Conservation (phyloP, 2,888 invertebrate genomes). For the Watsonalla cultraria region DNA sequence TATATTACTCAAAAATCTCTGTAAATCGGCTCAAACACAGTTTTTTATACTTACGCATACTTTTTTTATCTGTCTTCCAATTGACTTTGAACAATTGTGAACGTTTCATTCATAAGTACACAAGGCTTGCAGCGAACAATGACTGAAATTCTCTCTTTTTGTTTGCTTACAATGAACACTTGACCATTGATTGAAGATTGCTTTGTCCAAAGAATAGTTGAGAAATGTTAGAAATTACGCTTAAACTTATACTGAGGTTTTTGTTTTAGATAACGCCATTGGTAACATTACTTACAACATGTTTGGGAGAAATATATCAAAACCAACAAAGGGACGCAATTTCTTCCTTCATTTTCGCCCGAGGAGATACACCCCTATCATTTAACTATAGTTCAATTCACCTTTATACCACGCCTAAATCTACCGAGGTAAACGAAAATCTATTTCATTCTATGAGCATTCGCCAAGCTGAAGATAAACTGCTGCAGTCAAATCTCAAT, state of each 20-base stretch:
- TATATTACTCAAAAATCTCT: too few relatives aligned
- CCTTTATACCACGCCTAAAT: slow-evolving; percentile 17
- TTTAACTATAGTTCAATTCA: slow-evolving; percentile 28
- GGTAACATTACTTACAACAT: slow-evolving; percentile 17
- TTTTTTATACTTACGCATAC: too few relatives aligned
- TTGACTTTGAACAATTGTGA: too few relatives aligned
- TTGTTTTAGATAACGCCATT: slow-evolving; percentile 25
- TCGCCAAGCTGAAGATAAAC: neutral
- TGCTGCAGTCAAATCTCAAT: neutral
- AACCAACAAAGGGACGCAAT: slow-evolving; percentile 18
- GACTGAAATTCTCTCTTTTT: too few relatives aligned
- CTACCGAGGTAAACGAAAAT: slow-evolving; percentile 5
- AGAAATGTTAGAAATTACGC: too few relatives aligned
- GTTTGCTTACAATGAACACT: too few relatives aligned
- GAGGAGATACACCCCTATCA: slow-evolving; percentile 30
- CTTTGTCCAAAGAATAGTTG: too few relatives aligned
- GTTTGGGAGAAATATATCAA: slow-evolving; percentile 10
- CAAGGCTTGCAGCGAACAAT: too few relatives aligned
- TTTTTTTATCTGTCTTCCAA: too few relatives aligned
- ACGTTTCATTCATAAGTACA: too few relatives aligned
- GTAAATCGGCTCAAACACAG: too few relatives aligned
- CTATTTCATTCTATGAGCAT: neutral
- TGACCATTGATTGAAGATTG: too few relatives aligned
- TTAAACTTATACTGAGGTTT: slow-evolving; percentile 1
- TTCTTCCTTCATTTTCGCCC: slow-evolving; percentile 28